Conservation (phyloP, 1,140 invertebrate species). For the Drosophila sturtevanti region DNA sequence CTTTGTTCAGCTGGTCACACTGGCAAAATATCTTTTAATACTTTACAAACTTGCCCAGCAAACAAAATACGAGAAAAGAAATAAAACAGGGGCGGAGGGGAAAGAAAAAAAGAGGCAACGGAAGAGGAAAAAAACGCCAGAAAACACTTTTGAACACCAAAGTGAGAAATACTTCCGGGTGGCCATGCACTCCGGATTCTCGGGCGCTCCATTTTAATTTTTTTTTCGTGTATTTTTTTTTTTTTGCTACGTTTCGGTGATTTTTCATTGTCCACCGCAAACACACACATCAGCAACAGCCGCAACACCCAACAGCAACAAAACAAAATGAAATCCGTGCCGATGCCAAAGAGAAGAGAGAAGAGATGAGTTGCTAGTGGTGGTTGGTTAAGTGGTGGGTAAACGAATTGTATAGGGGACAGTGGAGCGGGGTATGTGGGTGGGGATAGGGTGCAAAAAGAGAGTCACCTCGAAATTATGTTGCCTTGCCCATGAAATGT, state of each 20-base stretch:
- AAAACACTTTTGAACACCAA: conserved; percentile 28
- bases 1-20: neutral
- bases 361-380: neutral
- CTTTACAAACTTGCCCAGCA: neutral
- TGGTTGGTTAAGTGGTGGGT: neutral
- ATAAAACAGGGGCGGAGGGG: neutral
- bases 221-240: conserved; percentile 1
- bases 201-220: neutral
- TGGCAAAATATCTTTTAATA: neutral
- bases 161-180: conserved; percentile 71
- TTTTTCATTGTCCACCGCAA: conserved; percentile 78
- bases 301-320: conserved; percentile 16
- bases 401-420: neutral
- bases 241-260: conserved; percentile 55
- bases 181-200: conserved; percentile 25
- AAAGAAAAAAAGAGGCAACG: no score
- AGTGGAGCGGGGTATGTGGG: no score
- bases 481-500: conserved; percentile 55
- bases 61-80: neutral
- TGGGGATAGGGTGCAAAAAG: neutral
- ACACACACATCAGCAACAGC: conserved; percentile 36
- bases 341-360: conserved; percentile 14
- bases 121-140: conserved; percentile 9
- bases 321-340: conserved; percentile 74
- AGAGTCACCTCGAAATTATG: conserved; percentile 57